Base-by-base conservation (phyloP, 2,888 invertebrate genomes). In the Bedellia somnulentella region DNA sequence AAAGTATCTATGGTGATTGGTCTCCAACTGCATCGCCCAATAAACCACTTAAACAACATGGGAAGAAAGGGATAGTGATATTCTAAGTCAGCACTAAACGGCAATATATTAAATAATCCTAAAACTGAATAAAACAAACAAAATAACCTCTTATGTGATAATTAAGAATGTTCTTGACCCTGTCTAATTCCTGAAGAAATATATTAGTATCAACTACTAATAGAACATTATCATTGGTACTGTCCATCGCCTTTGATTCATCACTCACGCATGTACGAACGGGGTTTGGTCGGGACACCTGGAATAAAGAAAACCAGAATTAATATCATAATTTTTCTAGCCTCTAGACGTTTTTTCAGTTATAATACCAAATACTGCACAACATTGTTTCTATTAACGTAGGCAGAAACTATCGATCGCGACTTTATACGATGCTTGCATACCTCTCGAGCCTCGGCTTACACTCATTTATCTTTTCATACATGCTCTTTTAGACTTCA, bases 191-290 rank as follows among this genome's bases (percentile, higher is more conserved):
- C 29, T 68, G 67, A 44, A 77, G 68, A 41, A 77, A 76, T 43
- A 77, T 61, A 41, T 77, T 77, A 9, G 77, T 77, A 35, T 77
- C 77, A 15, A 77, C 66, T 31, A 77, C 68, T 39, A 77, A 44
- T 15, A 68, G 57, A 13, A 71, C 40, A 33, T 59, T 43, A 10
- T 57, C 53, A 13, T 50, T 47, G 10, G 38, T 40, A 32, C 38
- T 43, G 24, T 12, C 32, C 31, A 35, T 32, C 35, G 41, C 34
- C 29, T 57, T 47, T 37, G 42, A 23, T 29, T 14, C 9, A 8
- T 17, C 5, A 27, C 27, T 29, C 22, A 6, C n/a, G 9, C 10
- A 9, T 29, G 11, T 12, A 22, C n/a, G 23, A 9, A 9, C 15
- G 15, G 5, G 21, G 26, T 30, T 31, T 32, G 3, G 34, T 15